phyloP scores from a whole-genome alignment of 1,140 invertebrate species.

The Pachyrhynchus sulphureomaculatus region DNA sequence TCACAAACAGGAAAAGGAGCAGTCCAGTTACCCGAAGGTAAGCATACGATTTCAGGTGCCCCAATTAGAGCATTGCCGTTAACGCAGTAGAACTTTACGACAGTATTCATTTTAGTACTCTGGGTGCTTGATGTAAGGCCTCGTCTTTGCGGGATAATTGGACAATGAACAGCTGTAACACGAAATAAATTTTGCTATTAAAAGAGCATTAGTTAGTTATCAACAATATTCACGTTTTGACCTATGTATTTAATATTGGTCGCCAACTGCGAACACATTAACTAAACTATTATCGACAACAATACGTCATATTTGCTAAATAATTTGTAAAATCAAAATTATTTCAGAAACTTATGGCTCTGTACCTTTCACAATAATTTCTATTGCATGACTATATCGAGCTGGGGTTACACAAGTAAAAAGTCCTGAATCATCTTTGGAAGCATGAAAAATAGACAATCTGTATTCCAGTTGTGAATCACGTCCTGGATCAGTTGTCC shows the following conservation, averaged over 20 bases:
- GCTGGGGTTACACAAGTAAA: conserved; percentile 82
- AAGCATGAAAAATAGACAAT: conserved; percentile 75
- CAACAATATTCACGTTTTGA: too few relatives aligned
- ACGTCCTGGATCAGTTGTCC: conserved; percentile 77
- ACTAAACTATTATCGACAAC: too few relatives aligned
- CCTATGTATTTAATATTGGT: too few relatives aligned
- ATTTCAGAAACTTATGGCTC: too few relatives aligned
- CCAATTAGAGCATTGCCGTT: conserved; percentile 82
- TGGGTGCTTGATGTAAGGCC: conserved; percentile 70
- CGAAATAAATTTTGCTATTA: too few relatives aligned
- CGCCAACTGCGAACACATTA: too few relatives aligned
- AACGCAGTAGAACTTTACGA: conserved; percentile 73
- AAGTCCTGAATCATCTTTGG: conserved; percentile 74
- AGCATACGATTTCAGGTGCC: conserved; percentile 67
- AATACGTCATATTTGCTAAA: too few relatives aligned
- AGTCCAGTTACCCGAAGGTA: conserved; percentile 83
- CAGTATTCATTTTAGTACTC: conserved; percentile 72
- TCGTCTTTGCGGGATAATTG: conserved; percentile 64
- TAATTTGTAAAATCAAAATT: too few relatives aligned
- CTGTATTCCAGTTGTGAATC: conserved; percentile 80
- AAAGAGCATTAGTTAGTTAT: too few relatives aligned
- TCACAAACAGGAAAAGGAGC: conserved; percentile 76
- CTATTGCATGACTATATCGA: conserved; percentile 74
- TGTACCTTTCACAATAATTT: conserved; percentile 72
- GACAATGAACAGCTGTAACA: conserved; percentile 70